Base-by-base conservation (phyloP, 2,888 invertebrate species). In the Osmoderma eremita region DNA sequence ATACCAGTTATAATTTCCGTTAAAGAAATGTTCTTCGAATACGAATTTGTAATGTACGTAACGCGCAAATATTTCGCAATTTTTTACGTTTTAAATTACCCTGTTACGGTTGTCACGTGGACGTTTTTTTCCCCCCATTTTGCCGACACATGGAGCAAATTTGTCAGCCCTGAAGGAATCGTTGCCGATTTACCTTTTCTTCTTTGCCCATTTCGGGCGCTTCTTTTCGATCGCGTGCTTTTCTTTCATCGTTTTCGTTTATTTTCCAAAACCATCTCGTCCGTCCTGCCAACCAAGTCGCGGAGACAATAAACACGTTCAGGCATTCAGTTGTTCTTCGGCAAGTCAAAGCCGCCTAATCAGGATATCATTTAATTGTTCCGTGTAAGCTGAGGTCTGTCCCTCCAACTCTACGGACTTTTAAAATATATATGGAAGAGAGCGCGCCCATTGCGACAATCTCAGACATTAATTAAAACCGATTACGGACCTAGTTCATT, bases 391-490 rank as follows among this genome's bases (percentile, higher is more conserved):
- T 53, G 67, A 42, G 63, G 51, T 67, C 67, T 51, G 62, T 51
- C 53, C 64, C 49, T 65, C 64, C 61, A 49, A 50, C 49, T 65
- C 50, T 51, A 41, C 61, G 17, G 41, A 63, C 45, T 45, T 61
- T 61, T 61, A 45, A 42, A 30, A 45, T 45, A 61, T 62, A 73
- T 73, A 73, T 69, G 73, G 73, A 69, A 70, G 70, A 68, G 67
- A 71, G 70, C 71, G 72, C 73, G 73, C 74, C 75, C 74, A 75
- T 75, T 74, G 75, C 75, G 75, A 74, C 75, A 75, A 75, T 75
- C 75, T 74, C 74, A 74, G 75, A 74, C 75, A 71, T 72, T 75
- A 75, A 75, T 75, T 75, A 75, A 68, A 71, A 72, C 73, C 74
- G 74, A 74, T 74, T 72, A 71, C 72, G 71, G 71, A 69, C 68